Conservation (phyloP, 2,888 invertebrate species). For the Andrena haemorrhoa region DNA sequence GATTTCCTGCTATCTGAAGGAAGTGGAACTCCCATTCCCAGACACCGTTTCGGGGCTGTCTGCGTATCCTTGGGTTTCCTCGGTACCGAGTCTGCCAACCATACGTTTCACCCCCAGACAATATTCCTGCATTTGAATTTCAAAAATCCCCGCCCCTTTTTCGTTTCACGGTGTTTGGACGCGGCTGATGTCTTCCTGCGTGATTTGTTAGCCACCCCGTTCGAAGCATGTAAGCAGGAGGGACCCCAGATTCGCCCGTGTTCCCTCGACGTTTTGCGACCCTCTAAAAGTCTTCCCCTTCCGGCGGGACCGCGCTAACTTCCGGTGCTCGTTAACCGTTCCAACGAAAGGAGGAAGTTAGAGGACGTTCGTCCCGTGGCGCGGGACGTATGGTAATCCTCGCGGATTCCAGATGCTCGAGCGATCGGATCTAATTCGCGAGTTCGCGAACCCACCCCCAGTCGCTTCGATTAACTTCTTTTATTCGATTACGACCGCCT, state of each 20-base stretch:
- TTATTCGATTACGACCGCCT: conserved; percentile 53
- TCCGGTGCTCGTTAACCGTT: conserved; percentile 64
- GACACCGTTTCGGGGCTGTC: background rate
- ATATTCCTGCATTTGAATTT: conserved; percentile 28
- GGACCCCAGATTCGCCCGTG: background rate
- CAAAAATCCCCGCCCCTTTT: conserved; percentile 4
- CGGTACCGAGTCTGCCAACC: background rate
- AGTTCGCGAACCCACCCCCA: conserved; percentile 9
- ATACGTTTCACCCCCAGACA: background rate
- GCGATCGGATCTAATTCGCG: conserved; percentile 36
- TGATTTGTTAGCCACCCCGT: conserved; percentile 23
- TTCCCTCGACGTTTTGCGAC: background rate
- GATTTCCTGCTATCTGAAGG: background rate
- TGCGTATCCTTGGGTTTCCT: background rate
- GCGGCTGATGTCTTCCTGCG: background rate
- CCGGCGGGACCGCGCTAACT: conserved; percentile 47
- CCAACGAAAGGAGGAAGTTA: conserved; percentile 50
- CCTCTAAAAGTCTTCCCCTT: conserved; percentile 1
- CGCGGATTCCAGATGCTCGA: conserved; percentile 12
- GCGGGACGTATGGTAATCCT: conserved; percentile 42
- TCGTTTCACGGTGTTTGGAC: background rate
- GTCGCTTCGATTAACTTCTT: conserved; percentile 51
- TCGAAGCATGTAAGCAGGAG: conserved; percentile 19
- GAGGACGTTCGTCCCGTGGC: conserved; percentile 25
- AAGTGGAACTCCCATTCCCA: background rate